Base-by-base conservation (phyloP, 2,888 invertebrate species). In the Tetranychus piercei region DNA sequence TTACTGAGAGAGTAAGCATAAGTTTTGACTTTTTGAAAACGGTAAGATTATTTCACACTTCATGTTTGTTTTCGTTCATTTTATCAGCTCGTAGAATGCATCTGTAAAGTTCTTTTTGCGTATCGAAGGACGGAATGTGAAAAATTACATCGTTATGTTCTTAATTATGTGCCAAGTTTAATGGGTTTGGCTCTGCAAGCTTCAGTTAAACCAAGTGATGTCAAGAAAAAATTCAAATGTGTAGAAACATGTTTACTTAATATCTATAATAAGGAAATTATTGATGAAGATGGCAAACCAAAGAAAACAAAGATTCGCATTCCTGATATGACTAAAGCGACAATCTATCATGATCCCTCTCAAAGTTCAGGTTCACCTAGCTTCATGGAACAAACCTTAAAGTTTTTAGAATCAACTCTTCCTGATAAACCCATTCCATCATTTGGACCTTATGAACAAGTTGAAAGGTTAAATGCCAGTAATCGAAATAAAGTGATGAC, bases 361-460 rank as follows among this genome's bases (percentile, higher is more conserved):
- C 18, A n/a, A 15, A 64, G 69, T n/a, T 65, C 71, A 65, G 64
- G 34, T 7, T n/a, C 20, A 20, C 70, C 45, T 8, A 23, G 9
- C 8, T 43, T n/a, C 9, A 45, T 45, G 22, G 45, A 69, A 9
- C 69, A 69, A 11, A 69, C 20, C 8, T 20, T 69, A 11, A 69
- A 20, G 20, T 22, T 69, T 23, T 23, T 69, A 22, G 69, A 69
- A 69, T 20, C 22, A 20, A 11, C 22, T 4, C 20, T 23, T 11
- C 20, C 69, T 8, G 69, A 23, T 23, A 20, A 23, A 11, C 44
- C 72, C 77, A 89, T 90, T 77, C 84, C 92, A 77, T 90, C 91
- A 44, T 91, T 94, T 89, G 94, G 95, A 0, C 95, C 95, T 15
- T 86, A 91, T 79, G 88, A 91, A 18, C 92, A 93, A 82, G 89